phyloP scores from a whole-genome alignment of 2,888 invertebrate genomes.

The Lampropteryx suffumata region DNA sequence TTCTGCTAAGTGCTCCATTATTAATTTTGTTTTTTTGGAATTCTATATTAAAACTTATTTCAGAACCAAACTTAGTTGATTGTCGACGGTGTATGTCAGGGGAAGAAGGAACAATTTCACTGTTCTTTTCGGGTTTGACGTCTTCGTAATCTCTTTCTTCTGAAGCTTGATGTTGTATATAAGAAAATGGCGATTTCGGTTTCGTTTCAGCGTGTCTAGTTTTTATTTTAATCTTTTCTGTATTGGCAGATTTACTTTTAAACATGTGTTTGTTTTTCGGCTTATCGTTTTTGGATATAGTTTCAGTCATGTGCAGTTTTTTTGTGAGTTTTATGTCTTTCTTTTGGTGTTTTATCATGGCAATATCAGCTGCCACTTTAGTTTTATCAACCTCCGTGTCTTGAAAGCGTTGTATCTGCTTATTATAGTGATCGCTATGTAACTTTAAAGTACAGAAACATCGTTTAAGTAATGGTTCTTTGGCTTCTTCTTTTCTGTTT shows the following conservation, averaged over 20 bases:
- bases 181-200: neutral
- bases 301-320: conserved; percentile 1
- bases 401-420: neutral
- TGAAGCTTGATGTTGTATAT: neutral
- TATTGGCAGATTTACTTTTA: neutral
- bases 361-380: conserved; percentile 12
- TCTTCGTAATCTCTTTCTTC: neutral
- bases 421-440: conserved; percentile 22
- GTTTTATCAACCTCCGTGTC: neutral
- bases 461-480: conserved; percentile 15
- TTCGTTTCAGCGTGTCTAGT: neutral
- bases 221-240: conserved; percentile 1
- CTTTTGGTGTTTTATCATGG: conserved; percentile 1
- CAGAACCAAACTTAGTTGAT: conserved; percentile 34
- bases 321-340: conserved; percentile 13
- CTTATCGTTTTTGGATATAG: neutral
- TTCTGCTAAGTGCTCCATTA: neutral
- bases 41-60: conserved; percentile 36
- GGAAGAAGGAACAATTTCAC: neutral
- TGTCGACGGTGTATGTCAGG: conserved; percentile 17
- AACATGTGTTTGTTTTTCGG: neutral
- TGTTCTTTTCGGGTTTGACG: neutral
- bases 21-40: conserved; percentile 35
- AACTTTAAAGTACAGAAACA: conserved; percentile 27
- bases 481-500: conserved; percentile 9